Evolutionary conservation across 2,797 vertebrate species (phyloP).

Genomic region (Rhadinocentrus ornatus): DNA sequence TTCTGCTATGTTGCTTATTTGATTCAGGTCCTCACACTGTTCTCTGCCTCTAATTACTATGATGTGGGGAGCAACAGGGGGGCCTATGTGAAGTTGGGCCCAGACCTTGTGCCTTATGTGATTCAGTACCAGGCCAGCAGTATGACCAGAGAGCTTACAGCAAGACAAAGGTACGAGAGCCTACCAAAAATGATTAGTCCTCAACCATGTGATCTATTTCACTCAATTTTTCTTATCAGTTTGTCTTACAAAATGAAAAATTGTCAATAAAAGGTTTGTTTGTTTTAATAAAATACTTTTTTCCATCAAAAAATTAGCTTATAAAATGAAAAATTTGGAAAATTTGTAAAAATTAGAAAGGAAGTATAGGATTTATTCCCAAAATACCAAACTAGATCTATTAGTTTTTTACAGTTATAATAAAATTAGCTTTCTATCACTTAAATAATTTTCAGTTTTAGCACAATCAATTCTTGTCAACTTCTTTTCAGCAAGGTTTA

Average conservation of each 20-base stretch:
- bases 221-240: neutral
- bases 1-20: neutral
- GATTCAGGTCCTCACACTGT: conserved; percentile 81
- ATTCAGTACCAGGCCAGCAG: conserved; percentile 93
- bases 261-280: neutral
- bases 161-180: conserved; percentile 86
- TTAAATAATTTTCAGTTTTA: neutral
- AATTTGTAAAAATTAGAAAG: too few relatives aligned
- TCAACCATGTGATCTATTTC: neutral
- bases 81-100: conserved; percentile 92
- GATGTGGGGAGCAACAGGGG: conserved; percentile 95
- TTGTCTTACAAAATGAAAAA: neutral
- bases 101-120: conserved; percentile 89
- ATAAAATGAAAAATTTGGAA: neutral
- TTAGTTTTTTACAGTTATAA: neutral
- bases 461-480: too few relatives aligned
- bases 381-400: neutral
- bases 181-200: neutral
- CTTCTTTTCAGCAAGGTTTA: too few relatives aligned
- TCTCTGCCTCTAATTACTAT: conserved; percentile 93
- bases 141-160: conserved; percentile 85
- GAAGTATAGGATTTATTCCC: neutral
- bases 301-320: too few relatives aligned
- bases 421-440: neutral
- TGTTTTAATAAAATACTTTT: too few relatives aligned